Evolutionary conservation across 2,797 vertebrate genomes (phyloP).

Genomic region (Dicrostonyx torquatus): DNA sequence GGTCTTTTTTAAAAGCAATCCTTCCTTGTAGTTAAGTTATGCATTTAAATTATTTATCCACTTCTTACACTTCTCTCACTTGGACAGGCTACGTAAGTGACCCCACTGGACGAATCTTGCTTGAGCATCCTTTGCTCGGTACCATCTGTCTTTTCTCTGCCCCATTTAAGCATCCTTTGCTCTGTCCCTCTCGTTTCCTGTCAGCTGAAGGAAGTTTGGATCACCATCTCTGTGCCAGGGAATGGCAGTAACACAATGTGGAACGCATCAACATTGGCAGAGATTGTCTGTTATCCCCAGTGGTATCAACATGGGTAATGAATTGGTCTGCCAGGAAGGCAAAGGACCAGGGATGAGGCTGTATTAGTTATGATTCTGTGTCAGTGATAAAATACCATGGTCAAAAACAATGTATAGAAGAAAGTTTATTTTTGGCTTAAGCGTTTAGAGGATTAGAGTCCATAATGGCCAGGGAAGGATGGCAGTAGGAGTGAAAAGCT

Average conservation of each 20-base stretch:
- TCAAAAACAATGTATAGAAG: neutral
- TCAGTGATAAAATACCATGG: neutral
- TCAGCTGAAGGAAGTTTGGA: neutral
- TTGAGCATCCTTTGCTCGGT: neutral
- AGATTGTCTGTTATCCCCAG: slow-evolving; percentile 9
- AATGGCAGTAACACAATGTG: neutral
- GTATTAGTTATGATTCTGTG: neutral
- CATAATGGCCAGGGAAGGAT: neutral
- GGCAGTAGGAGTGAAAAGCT: neutral
- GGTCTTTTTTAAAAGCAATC: neutral
- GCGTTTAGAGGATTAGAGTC: neutral
- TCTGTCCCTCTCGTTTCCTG: neutral
- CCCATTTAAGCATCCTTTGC: neutral
- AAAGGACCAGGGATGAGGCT: neutral
- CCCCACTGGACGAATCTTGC: neutral
- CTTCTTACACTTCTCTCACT: neutral
- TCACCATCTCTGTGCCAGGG: neutral
- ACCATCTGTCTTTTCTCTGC: neutral
- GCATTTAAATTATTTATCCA: neutral
- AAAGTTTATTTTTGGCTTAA: neutral
- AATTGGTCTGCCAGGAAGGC: neutral
- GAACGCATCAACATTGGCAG: slow-evolving; percentile 6
- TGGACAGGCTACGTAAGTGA: neutral
- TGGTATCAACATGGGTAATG: neutral
- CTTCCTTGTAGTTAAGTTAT: neutral